A percentile compares a stretch with the other conserved stretches of the same genome.
Evolutionary conservation across 2,113 vertebrate genomes (phyloP).

Genomic region (Lampris megalopsis): DNA sequence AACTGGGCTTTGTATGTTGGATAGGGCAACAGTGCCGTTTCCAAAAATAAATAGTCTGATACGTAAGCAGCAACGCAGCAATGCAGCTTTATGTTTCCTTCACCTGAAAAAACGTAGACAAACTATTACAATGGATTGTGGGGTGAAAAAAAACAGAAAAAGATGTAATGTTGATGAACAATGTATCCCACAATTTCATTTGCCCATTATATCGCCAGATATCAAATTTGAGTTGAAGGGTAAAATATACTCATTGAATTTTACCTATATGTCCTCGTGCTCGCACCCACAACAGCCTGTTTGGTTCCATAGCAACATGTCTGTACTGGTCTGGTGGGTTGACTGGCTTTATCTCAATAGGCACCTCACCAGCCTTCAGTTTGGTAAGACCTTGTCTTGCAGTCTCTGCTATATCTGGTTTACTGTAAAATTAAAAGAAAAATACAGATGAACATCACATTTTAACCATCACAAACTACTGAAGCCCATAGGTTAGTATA

Average conservation of each 20-base stretch:
- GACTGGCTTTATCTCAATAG: slow-evolving; percentile 90
- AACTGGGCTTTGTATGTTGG: slow-evolving; percentile 74
- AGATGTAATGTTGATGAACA: too few relatives aligned
- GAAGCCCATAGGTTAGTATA: too few relatives aligned
- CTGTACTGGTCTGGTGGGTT: slow-evolving; percentile 80
- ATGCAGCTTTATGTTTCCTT: slow-evolving; percentile 93
- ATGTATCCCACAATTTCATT: too few relatives aligned
- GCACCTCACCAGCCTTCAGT: slow-evolving; percentile 89
- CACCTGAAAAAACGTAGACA: slow-evolving; percentile 64
- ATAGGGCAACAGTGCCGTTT: slow-evolving; percentile 86
- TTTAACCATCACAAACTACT: background rate
- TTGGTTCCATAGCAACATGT: slow-evolving; percentile 78
- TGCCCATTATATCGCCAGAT: too few relatives aligned
- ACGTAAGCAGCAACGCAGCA: slow-evolving; percentile 96
- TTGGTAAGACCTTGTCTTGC: slow-evolving; percentile 84
- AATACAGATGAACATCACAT: background rate
- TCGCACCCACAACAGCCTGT: slow-evolving; percentile 92
- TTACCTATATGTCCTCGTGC: slow-evolving; percentile 92
- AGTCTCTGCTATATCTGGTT: slow-evolving; percentile 85
- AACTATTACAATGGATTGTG: background rate
- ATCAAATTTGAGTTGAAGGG: too few relatives aligned
- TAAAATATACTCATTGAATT: background rate
- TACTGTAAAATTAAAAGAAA: slow-evolving; percentile 74
- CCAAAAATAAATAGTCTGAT: slow-evolving; percentile 91
- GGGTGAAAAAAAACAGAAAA: too few relatives aligned